Conservation (phyloP, 1,140 invertebrate genomes). For the Eciton burchellii region DNA sequence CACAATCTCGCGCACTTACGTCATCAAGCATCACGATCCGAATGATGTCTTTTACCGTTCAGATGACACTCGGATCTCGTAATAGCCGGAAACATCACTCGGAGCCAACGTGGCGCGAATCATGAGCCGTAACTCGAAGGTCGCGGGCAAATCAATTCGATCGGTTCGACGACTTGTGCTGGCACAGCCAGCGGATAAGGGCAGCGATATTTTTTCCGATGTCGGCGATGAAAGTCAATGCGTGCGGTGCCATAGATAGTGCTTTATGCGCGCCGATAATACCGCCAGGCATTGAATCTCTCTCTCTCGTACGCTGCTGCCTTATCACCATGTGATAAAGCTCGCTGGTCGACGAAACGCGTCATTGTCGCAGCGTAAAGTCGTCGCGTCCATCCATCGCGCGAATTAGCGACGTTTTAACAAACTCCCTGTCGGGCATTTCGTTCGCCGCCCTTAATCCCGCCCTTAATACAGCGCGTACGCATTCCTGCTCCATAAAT, state of each 20-base stretch:
- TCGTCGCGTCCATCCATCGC: slow-evolving; percentile 28
- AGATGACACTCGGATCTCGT: not conserved
- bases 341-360: slow-evolving; percentile 50
- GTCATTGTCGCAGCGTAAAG: slow-evolving; percentile 59
- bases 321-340: slow-evolving; percentile 62
- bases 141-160: slow-evolving; percentile 53
- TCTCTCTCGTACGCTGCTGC: slow-evolving; percentile 39
- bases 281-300: slow-evolving; percentile 37
- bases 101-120: not conserved
- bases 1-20: not conserved
- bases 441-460: slow-evolving; percentile 41
- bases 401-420: slow-evolving; percentile 65
- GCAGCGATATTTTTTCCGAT: slow-evolving; percentile 33
- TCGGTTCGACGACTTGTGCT: slow-evolving; percentile 19
- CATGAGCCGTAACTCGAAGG: slow-evolving; percentile 33
- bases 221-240: slow-evolving; percentile 9
- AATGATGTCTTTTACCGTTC: slow-evolving; percentile 1
- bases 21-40: not conserved
- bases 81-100: slow-evolving; percentile 7
- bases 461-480: slow-evolving; percentile 2
- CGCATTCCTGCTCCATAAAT: not conserved
- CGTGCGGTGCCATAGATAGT: slow-evolving; percentile 17
- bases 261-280: slow-evolving; percentile 62
- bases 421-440: slow-evolving; percentile 9
- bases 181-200: slow-evolving; percentile 4